A percentile compares a stretch with the other conserved stretches of the same genome.
Evolutionary conservation across 2,888 invertebrate species (phyloP).

Genomic region (Tridacna gigas): DNA sequence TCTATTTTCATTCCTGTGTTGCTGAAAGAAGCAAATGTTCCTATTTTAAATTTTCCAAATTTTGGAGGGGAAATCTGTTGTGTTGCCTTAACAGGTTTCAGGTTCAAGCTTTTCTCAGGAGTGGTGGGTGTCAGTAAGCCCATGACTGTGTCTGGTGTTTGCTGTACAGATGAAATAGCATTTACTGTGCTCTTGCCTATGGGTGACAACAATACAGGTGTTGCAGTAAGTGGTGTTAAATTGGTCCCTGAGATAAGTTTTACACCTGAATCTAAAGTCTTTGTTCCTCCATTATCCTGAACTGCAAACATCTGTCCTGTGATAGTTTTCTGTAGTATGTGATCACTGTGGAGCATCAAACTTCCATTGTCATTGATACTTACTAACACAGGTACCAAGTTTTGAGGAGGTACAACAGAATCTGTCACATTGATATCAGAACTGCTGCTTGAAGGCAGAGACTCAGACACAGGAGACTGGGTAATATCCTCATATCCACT

Average conservation of each 20-base stretch:
- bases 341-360: slow-evolving; percentile 57
- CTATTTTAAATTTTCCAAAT: slow-evolving; percentile 78
- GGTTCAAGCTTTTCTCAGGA: slow-evolving; percentile 24
- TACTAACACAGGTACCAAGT: slow-evolving; percentile 57
- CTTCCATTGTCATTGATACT: slow-evolving; percentile 61
- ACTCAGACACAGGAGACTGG: slow-evolving; percentile 60
- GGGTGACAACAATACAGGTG: slow-evolving; percentile 56
- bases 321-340: slow-evolving; percentile 41
- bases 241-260: slow-evolving; percentile 56
- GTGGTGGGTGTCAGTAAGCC: slow-evolving; percentile 47
- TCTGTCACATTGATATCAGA: slow-evolving; percentile 14
- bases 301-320: slow-evolving; percentile 43
- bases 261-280: slow-evolving; percentile 32
- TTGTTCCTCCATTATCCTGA: slow-evolving; percentile 14
- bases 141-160: slow-evolving; percentile 44
- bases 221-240: slow-evolving; percentile 31
- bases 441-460: slow-evolving; percentile 16
- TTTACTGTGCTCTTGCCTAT: slow-evolving; percentile 40
- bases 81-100: not conserved
- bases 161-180: slow-evolving; percentile 27
- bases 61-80: slow-evolving; percentile 60
- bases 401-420: slow-evolving; percentile 14
- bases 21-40: slow-evolving; percentile 79
- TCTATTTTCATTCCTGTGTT: slow-evolving; percentile 74
- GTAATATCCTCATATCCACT: slow-evolving; percentile 68